These are phyloP conservation scores for Apostichopus parvimensis DNA, from an alignment of 35 echinoderm and acorn worm genomes.

Conservation along the genomic window DNA sequence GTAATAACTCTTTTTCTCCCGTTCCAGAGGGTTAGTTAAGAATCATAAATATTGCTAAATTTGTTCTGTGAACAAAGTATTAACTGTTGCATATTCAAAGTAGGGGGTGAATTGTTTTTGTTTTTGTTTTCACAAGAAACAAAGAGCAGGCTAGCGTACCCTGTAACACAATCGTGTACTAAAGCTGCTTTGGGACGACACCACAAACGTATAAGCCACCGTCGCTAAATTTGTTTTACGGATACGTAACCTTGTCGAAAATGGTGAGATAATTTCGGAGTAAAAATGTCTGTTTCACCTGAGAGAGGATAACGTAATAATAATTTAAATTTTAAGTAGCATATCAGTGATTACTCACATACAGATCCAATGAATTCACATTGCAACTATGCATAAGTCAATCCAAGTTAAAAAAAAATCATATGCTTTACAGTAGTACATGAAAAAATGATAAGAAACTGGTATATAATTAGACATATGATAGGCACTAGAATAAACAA, in stretches of 20 bases:
- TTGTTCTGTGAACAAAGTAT: too few relatives aligned
- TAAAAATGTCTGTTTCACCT: conserved; percentile 64
- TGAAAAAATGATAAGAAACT: too few relatives aligned
- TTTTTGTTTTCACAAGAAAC: too few relatives aligned
- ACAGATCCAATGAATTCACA: neutral
- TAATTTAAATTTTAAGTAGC: neutral
- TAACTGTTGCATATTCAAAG: too few relatives aligned
- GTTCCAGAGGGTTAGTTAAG: too few relatives aligned
- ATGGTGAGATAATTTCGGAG: conserved; percentile 51
- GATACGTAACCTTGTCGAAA: conserved; percentile 62
- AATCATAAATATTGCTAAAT: too few relatives aligned
- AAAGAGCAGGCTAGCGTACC: conserved; percentile 13
- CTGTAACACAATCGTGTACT: conserved; percentile 49
- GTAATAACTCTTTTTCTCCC: too few relatives aligned
- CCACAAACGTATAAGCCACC: conserved; percentile 66
- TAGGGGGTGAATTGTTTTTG: too few relatives aligned
- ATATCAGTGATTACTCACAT: neutral
- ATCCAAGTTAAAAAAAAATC: neutral
- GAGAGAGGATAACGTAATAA: neutral
- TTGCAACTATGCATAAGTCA: too few relatives aligned
- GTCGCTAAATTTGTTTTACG: conserved; percentile 54
- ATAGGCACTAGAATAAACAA: too few relatives aligned
- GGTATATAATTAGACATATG: too few relatives aligned
- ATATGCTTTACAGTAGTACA: neutral
- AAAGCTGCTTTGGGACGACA: conserved; percentile 28